Conservation (phyloP, 2,888 invertebrate species). For the Tenthredo scrophulariae region DNA sequence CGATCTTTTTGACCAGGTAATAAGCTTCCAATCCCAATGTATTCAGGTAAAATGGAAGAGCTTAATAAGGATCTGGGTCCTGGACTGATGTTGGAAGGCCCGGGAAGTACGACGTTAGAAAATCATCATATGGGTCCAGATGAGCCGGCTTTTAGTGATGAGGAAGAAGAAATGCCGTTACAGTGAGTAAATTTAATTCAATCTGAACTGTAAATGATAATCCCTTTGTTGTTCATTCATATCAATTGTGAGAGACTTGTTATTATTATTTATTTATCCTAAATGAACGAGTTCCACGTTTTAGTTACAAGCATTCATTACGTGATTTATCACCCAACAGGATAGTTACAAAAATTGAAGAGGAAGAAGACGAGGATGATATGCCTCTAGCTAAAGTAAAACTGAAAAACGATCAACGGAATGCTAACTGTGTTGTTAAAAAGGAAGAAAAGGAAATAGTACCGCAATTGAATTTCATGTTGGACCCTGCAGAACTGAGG, state of each 20-base stretch:
- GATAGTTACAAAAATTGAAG: conserved; percentile 74
- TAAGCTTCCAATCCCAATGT: conserved; percentile 74
- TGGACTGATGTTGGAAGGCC: conserved; percentile 70
- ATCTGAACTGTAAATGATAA: not conserved
- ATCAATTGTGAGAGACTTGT: not conserved
- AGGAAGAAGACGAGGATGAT: conserved; percentile 88
- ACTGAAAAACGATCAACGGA: conserved; percentile 79
- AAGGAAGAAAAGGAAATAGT: conserved; percentile 73
- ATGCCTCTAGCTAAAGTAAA: conserved; percentile 89
- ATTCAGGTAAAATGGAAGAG: conserved; percentile 78
- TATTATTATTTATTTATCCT: not conserved
- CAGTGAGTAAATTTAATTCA: conserved; percentile 62
- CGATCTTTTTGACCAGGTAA: conserved; percentile 72
- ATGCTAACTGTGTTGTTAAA: conserved; percentile 70
- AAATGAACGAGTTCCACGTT: not conserved
- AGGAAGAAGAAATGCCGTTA: conserved; percentile 85
- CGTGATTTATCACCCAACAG: conserved; percentile 59
- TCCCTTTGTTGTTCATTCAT: not conserved
- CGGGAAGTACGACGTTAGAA: conserved; percentile 71
- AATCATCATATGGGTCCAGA: conserved; percentile 80
- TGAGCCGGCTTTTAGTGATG: conserved; percentile 92
- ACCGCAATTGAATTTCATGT: conserved; percentile 70
- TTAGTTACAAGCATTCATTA: not conserved
- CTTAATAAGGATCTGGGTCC: conserved; percentile 73
- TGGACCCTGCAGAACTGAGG: conserved; percentile 80